Evolutionary conservation across 2,113 vertebrate genomes (phyloP).

Genomic region (Psephotus haematonotus): DNA sequence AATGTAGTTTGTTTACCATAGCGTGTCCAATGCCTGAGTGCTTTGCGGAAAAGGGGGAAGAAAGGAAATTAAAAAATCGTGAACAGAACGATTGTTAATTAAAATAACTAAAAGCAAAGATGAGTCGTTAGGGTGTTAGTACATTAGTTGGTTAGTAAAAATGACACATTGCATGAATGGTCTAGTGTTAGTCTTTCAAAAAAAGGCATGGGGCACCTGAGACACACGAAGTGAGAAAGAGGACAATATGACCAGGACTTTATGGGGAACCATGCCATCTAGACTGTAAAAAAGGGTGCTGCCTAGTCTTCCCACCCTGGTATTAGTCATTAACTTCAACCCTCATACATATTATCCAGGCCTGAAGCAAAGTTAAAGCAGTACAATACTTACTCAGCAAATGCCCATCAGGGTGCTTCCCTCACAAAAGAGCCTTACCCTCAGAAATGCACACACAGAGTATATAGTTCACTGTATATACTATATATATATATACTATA

Average conservation of each 20-base stretch:
- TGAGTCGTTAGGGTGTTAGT: conserved; percentile 90
- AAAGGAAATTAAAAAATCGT: conserved; percentile 99
- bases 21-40: conserved; percentile 99
- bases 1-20: conserved; percentile 99
- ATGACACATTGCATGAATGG: conserved; percentile 96
- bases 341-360: not conserved
- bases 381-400: conserved; percentile 72
- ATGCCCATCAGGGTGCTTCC: not conserved
- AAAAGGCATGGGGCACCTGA: conserved; percentile 76
- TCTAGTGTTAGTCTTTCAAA: conserved; percentile 89
- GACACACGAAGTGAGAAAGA: conserved; percentile 78
- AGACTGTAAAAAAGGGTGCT: conserved; percentile 14
- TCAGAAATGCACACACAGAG: not conserved
- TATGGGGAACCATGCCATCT: conserved; percentile 64
- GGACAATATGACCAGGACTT: conserved; percentile 80
- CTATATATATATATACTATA: no score
- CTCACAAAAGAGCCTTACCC: not conserved
- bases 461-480: not conserved
- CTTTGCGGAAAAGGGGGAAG: conserved; percentile 99
- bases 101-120: conserved; percentile 94
- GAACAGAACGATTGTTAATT: conserved; percentile 99
- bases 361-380: not conserved
- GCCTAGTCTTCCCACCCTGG: conserved; percentile 16
- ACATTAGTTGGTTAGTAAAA: conserved; percentile 97
- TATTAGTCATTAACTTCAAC: conserved; percentile 4